Conservation (phyloP, 2,888 invertebrate species). For the Apoderus coryli region DNA sequence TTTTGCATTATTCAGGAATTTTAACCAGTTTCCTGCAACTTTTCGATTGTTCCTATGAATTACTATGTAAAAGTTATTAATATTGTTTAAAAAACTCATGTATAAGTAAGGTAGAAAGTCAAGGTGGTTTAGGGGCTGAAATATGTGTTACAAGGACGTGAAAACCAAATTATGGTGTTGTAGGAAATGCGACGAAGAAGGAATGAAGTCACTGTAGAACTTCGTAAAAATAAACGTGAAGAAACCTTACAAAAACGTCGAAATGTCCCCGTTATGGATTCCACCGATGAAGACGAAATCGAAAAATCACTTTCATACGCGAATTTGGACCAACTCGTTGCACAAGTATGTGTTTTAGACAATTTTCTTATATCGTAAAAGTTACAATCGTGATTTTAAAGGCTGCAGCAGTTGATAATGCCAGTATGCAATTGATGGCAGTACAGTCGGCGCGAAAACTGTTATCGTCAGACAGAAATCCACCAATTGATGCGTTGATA, state of each 20-base stretch:
- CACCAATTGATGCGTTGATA: constrained; percentile 94
- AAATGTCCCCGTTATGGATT: constrained; percentile 83
- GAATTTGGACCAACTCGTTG: constrained; percentile 70
- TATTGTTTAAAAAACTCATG: no score
- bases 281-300: constrained; percentile 67
- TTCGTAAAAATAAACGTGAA: constrained; percentile 96
- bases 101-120: no score
- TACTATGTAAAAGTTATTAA: no score
- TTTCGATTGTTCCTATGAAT: no score
- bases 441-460: constrained; percentile 93
- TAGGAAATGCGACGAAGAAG: constrained; percentile 96
- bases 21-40: no score
- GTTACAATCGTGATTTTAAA: no score
- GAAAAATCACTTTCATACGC: constrained; percentile 53
- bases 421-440: constrained; percentile 71
- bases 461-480: constrained; percentile 93
- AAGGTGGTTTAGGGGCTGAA: no score
- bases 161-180: no score
- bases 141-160: no score
- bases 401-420: constrained; percentile 66
- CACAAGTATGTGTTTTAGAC: no score
- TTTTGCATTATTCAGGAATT: no score
- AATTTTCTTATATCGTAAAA: no score
- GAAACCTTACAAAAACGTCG: constrained; percentile 91
- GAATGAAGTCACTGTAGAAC: constrained; percentile 91